Evolutionary conservation across 1,140 invertebrate genomes (phyloP).

Genomic region (Sinonovacula constricta): DNA sequence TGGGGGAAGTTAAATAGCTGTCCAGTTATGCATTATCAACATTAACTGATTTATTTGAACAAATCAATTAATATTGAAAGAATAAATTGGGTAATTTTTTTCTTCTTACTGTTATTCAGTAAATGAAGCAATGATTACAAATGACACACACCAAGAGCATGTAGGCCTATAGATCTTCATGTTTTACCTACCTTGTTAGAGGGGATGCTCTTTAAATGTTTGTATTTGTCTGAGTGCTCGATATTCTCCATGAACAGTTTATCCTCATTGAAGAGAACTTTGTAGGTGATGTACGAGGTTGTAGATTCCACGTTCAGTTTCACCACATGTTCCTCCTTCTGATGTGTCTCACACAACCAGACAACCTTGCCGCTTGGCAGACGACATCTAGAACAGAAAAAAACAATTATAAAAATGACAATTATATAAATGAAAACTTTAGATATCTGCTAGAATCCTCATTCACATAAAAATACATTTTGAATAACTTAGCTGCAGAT

Average conservation of each 20-base stretch:
- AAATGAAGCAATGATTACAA: not conserved
- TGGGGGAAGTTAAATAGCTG: too few species aligned
- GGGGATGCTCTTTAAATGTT: constrained; percentile 37
- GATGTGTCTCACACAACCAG: constrained; percentile 75
- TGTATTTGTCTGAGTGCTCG: constrained; percentile 54
- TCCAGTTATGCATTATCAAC: too few species aligned
- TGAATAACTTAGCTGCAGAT: too few species aligned
- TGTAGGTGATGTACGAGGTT: constrained; percentile 48
- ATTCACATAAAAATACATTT: too few species aligned
- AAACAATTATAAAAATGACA: not conserved
- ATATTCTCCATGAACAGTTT: constrained; percentile 62
- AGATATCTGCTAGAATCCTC: not conserved
- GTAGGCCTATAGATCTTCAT: too few species aligned
- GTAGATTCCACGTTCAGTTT: constrained; percentile 61
- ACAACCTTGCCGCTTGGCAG: constrained; percentile 76
- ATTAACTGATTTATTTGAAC: not conserved
- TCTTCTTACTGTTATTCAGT: not conserved
- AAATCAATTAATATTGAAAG: not conserved
- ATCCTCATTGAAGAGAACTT: constrained; percentile 66
- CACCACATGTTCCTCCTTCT: constrained; percentile 66
- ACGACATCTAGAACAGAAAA: constrained; percentile 64
- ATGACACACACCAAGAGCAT: not conserved
- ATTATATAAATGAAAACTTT: not conserved
- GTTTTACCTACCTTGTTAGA: constrained; percentile 31
- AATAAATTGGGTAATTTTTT: not conserved